A percentile compares a stretch with the other conserved stretches of the same genome.
Evolutionary conservation across 2,113 vertebrate species (phyloP).

Genomic region (Ceuthmochares aereus): DNA sequence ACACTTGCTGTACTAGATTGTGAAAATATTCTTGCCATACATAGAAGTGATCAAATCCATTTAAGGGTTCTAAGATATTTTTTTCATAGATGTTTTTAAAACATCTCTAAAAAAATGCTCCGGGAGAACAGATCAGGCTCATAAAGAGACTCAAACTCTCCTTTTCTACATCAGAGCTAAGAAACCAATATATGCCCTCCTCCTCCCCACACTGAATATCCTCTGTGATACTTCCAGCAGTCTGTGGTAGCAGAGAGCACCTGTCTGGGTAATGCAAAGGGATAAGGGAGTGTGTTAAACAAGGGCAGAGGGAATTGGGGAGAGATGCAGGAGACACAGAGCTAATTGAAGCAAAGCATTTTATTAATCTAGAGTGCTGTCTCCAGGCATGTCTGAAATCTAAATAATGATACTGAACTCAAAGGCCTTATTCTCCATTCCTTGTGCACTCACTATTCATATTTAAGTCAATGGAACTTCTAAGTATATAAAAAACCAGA

Average conservation of each 20-base stretch:
- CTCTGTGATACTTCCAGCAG: background rate
- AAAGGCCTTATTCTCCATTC: conserved; percentile 46
- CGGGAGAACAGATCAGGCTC: background rate
- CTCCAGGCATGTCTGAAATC: conserved; percentile 69
- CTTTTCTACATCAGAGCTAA: background rate
- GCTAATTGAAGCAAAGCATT: conserved; percentile 72
- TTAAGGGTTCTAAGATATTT: background rate
- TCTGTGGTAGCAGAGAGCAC: conserved; percentile 55
- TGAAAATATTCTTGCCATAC: background rate
- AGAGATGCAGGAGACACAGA: conserved; percentile 51
- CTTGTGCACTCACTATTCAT: background rate
- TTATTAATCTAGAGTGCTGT: conserved; percentile 63
- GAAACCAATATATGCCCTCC: background rate
- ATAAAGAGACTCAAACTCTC: background rate
- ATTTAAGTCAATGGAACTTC: conserved; percentile 3
- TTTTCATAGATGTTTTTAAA: background rate
- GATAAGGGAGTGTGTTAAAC: conserved; percentile 74
- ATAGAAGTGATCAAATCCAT: background rate
- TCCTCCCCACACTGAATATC: background rate
- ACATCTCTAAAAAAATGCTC: background rate
- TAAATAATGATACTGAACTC: conserved; percentile 67
- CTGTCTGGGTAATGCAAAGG: conserved; percentile 64
- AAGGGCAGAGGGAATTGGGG: conserved; percentile 72
- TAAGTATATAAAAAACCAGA: conserved; percentile 4
- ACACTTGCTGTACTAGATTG: background rate